phyloP scores from a whole-genome alignment of 2,888 invertebrate genomes.

The Cryptocheilus praepositus region DNA sequence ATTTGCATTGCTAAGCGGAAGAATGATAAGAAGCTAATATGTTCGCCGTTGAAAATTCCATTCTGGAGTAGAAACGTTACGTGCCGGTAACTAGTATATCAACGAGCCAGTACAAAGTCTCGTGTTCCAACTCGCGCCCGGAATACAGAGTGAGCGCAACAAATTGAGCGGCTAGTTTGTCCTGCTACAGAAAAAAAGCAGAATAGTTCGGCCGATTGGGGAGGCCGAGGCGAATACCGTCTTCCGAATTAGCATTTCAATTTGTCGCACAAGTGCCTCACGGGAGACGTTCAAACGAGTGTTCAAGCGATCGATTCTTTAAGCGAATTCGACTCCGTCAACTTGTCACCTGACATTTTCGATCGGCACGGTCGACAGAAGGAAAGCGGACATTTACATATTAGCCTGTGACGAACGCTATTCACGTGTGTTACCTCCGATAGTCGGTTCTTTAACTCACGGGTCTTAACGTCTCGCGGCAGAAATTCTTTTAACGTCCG shows the following conservation, averaged over 20 bases:
- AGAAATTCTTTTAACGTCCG: too few species aligned
- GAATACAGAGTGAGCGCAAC: too few species aligned
- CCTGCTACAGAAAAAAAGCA: too few species aligned
- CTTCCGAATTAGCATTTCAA: slow-evolving; percentile 51
- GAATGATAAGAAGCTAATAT: too few species aligned
- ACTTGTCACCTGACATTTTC: slow-evolving; percentile 50
- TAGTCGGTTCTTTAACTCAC: background rate
- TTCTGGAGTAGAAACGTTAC: too few species aligned
- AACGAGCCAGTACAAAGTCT: too few species aligned
- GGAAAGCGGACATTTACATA: background rate
- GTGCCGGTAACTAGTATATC: too few species aligned
- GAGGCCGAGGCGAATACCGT: slow-evolving; percentile 8
- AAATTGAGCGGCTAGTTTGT: too few species aligned
- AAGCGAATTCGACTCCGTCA: slow-evolving; percentile 25
- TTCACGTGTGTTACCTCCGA: background rate
- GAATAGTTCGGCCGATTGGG: background rate
- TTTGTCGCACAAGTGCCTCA: slow-evolving; percentile 48
- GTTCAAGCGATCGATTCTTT: slow-evolving; percentile 22
- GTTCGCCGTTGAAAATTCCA: too few species aligned
- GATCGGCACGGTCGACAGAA: background rate
- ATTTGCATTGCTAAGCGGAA: too few species aligned
- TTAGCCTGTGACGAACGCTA: background rate
- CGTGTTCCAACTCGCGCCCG: too few species aligned
- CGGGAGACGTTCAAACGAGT: slow-evolving; percentile 21
- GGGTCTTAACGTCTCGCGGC: too few species aligned